Evolutionary conservation across 2,888 invertebrate species (phyloP).

Genomic region (Phaedon cochleariae): DNA sequence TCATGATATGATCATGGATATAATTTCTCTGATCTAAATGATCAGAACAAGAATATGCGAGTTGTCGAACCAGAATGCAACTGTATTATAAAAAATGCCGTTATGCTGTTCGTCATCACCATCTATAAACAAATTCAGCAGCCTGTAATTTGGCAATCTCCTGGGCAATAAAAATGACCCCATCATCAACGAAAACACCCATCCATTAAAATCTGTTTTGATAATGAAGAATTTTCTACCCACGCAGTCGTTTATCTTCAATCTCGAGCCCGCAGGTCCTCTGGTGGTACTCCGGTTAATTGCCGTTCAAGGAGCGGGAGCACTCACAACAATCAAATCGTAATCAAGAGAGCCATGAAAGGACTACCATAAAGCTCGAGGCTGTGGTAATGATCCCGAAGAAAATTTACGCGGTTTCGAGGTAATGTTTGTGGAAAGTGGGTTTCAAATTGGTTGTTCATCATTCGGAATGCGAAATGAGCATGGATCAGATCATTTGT

Average conservation of each 20-base stretch:
- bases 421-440: background rate
- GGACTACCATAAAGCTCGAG: slow-evolving; percentile 5
- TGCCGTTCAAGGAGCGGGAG: background rate
- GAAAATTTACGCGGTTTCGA: background rate
- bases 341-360: slow-evolving; percentile 19
- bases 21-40: background rate
- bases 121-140: slow-evolving; percentile 1
- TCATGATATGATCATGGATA: too few species aligned
- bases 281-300: background rate
- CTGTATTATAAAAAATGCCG: background rate
- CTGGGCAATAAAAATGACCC: background rate
- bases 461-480: background rate
- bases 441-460: background rate
- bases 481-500: background rate
- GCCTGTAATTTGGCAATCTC: background rate
- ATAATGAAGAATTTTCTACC: slow-evolving; percentile 5
- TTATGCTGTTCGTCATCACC: background rate
- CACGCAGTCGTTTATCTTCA: slow-evolving; percentile 10
- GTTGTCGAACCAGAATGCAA: background rate
- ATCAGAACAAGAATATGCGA: background rate
- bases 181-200: slow-evolving; percentile 2
- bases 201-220: slow-evolving; percentile 1
- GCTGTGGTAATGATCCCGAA: background rate
- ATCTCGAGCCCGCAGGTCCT: background rate
- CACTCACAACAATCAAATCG: slow-evolving; percentile 10